Base-by-base conservation (phyloP, 2,797 vertebrate genomes). In the Argentina silus region DNA sequence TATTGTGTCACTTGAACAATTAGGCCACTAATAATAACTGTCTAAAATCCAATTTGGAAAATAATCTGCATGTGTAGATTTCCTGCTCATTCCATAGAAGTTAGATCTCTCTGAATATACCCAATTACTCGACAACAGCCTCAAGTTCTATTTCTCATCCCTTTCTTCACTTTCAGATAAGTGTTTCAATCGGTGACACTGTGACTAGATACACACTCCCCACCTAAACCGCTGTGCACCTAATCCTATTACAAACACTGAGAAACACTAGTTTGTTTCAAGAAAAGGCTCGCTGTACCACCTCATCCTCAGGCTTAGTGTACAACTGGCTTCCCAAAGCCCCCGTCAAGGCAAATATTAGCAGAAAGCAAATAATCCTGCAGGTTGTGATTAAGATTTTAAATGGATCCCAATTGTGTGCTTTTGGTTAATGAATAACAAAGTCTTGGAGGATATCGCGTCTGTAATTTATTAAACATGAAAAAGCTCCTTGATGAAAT, bases 391-490 rank as follows among this genome's bases (percentile, higher is more conserved):
- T 96, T 96, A 96, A 95, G 95, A 95, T 95, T 96, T 96, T 96
- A 96, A 96, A 96, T 94, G 92, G 95, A 96, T 96, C 94, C 95
- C 94, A 79, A 85, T 96, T 96, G 87, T 91, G 86, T 95, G 95
- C 95, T 97, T 96, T 95, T 95, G 94, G 93, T 96, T 96, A 95
- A 96, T 96, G 95, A 96, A 96, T 95, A 97, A 96, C 95, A 97
- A 96, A 96, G 96, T 97, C 95, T 95, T 96, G 92, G 95, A 95
- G 95, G 95, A 96, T 94, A 96, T 94, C 93, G 93, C 94, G 93
- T 92, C 95, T 96, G 94, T 97, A 95, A 96, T 97, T 96, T 96
- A 96, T 97, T 96, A 96, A 97, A 96, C 96, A 97, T 97, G 95
- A 97, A 96, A 36, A 96, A 94, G 94, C 93, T 96, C 93, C 96